Evolutionary conservation across 2,797 vertebrate species (phyloP).

Genomic region (Scleropages formosus): DNA sequence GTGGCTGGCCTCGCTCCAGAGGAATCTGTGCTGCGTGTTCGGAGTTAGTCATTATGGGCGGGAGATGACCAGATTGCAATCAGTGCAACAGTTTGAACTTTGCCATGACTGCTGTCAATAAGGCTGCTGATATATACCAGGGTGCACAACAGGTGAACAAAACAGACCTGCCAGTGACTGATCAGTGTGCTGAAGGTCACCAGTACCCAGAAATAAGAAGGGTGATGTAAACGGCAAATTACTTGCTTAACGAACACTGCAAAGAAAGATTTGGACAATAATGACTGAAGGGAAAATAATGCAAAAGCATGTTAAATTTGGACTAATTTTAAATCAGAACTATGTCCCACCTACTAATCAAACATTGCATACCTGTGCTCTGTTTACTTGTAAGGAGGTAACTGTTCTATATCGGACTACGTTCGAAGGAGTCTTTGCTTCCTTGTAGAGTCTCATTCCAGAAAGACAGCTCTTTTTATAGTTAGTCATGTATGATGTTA

Average conservation of each 20-base stretch:
- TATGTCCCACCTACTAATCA: conserved; percentile 29
- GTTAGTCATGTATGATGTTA: background rate
- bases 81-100: conserved; percentile 2
- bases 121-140: conserved; percentile 15
- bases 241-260: background rate
- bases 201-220: background rate
- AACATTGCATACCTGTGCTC: conserved; percentile 12
- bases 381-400: conserved; percentile 23
- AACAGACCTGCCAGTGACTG: conserved; percentile 1
- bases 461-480: conserved; percentile 3
- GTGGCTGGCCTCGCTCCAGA: conserved; percentile 1
- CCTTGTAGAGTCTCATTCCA: background rate
- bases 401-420: conserved; percentile 14
- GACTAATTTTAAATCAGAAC: conserved; percentile 12
- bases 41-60: conserved; percentile 15
- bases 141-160: conserved; percentile 11
- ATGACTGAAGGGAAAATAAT: background rate
- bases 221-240: background rate
- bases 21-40: background rate
- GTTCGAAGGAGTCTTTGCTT: background rate
- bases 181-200: background rate
- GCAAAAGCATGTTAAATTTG: background rate
- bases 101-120: conserved; percentile 18
- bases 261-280: background rate
- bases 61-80: background rate